These are phyloP conservation scores for Agapostemon virescens DNA, from an alignment of 2,888 invertebrate genomes.

Conservation along the genomic window DNA sequence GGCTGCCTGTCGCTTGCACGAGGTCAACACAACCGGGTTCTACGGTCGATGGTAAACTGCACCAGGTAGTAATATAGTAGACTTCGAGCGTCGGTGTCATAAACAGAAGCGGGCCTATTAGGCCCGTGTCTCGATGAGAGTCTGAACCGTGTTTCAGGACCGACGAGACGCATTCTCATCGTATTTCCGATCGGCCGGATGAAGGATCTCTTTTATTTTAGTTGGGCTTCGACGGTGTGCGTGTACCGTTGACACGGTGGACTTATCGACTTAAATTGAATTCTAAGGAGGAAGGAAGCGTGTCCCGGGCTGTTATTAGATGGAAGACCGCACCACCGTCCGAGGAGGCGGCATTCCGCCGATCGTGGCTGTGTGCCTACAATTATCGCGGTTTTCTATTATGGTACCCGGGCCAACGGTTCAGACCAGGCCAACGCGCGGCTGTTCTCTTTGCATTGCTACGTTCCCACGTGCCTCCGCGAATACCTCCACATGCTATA, in stretches of 20 bases:
- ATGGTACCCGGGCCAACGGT: constrained; percentile 63
- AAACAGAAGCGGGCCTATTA: neutral
- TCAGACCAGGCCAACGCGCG: constrained; percentile 61
- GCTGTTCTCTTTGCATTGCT: constrained; percentile 65
- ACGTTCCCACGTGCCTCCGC: constrained; percentile 66
- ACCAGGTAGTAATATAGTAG: neutral
- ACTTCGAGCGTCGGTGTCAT: neutral
- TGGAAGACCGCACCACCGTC: constrained; percentile 28
- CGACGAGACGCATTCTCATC: neutral
- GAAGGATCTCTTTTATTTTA: neutral
- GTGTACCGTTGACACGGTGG: neutral
- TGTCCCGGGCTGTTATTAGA: constrained; percentile 29
- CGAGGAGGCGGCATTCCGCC: constrained; percentile 58
- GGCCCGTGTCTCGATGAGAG: neutral
- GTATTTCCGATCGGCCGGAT: neutral
- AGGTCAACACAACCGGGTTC: neutral
- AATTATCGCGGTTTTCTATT: constrained; percentile 67
- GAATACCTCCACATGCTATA: constrained; percentile 59
- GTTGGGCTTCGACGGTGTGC: neutral
- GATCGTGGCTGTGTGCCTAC: constrained; percentile 63
- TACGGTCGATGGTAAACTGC: neutral
- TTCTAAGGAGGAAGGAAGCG: neutral
- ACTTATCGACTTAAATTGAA: constrained; percentile 10
- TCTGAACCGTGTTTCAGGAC: neutral
- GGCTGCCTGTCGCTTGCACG: neutral